Percentiles rank a stretch among this genome's conserved stretches.
phyloP scores from a whole-genome alignment of 2,113 vertebrate genomes.

The Hemicordylus capensis region DNA sequence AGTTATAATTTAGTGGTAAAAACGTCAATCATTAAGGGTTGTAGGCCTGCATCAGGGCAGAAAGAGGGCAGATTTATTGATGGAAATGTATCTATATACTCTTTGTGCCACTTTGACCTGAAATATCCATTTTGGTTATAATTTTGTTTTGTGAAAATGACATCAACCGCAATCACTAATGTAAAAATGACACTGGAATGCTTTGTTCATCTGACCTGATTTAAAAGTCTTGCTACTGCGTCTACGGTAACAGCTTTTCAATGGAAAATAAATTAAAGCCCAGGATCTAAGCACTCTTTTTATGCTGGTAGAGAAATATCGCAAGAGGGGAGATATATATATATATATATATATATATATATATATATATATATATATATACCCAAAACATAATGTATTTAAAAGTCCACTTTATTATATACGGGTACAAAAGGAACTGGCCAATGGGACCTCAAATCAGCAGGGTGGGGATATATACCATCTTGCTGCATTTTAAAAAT shows the following conservation, averaged over 20 bases:
- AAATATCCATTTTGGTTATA: constrained; percentile 91
- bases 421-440: too few species aligned
- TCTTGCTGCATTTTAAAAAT: too few species aligned
- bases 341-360: too few species aligned
- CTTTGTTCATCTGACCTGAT: constrained; percentile 62
- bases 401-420: too few species aligned
- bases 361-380: too few species aligned
- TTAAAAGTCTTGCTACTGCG: constrained; percentile 60
- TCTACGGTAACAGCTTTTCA: constrained; percentile 47
- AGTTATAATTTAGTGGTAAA: constrained; percentile 92
- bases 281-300: constrained; percentile 59
- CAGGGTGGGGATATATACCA: too few species aligned
- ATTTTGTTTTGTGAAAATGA: constrained; percentile 95
- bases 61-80: constrained; percentile 91
- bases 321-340: constrained; percentile 6
- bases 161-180: constrained; percentile 85
- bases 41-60: constrained; percentile 83
- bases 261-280: constrained; percentile 39
- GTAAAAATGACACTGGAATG: constrained; percentile 78
- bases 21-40: constrained; percentile 87
- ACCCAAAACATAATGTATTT: too few species aligned
- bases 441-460: too few species aligned
- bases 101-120: constrained; percentile 84
- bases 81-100: constrained; percentile 91
- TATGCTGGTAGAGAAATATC: constrained; percentile 44